A percentile compares a stretch with the other conserved stretches of the same genome.
Evolutionary conservation across 2,113 vertebrate species (phyloP).

Genomic region (Saimiri boliviensis): DNA sequence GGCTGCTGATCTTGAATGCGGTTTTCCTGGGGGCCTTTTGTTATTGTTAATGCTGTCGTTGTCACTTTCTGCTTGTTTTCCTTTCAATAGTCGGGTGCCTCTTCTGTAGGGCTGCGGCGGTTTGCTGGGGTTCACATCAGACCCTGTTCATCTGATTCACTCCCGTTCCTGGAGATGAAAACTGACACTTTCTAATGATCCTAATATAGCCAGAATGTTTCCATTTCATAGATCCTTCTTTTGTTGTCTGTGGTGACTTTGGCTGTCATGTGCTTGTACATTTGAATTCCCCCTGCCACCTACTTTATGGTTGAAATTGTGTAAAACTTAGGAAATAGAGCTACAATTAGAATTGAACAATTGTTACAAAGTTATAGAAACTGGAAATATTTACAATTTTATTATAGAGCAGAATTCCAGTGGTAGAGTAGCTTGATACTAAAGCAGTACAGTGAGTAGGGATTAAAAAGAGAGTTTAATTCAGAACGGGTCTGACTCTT

Average conservation of each 20-base stretch:
- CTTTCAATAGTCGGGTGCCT: no score
- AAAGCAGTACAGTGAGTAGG: neutral
- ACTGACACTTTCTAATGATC: neutral
- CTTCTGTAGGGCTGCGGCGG: no score
- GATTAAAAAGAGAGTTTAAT: neutral
- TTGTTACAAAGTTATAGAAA: conserved; percentile 4
- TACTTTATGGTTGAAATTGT: neutral
- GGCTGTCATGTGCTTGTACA: neutral
- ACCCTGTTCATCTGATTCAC: no score
- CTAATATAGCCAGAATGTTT: neutral
- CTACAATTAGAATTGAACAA: neutral
- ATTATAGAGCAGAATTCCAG: neutral
- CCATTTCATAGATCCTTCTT: neutral
- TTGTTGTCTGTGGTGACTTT: neutral
- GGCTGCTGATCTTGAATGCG: no score
- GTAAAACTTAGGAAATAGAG: neutral
- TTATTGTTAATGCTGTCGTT: no score
- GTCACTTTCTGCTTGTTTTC: no score
- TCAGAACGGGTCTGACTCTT: neutral
- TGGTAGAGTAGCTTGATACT: neutral
- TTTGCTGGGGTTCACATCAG: no score
- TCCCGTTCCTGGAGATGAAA: neutral
- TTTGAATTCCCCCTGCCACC: neutral
- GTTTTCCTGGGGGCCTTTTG: no score
- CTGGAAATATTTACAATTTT: neutral